A percentile compares a stretch with the other conserved stretches of the same genome.
Evolutionary conservation across 1,140 invertebrate genomes (phyloP).

Genomic region (Neuroterus valhalla): DNA sequence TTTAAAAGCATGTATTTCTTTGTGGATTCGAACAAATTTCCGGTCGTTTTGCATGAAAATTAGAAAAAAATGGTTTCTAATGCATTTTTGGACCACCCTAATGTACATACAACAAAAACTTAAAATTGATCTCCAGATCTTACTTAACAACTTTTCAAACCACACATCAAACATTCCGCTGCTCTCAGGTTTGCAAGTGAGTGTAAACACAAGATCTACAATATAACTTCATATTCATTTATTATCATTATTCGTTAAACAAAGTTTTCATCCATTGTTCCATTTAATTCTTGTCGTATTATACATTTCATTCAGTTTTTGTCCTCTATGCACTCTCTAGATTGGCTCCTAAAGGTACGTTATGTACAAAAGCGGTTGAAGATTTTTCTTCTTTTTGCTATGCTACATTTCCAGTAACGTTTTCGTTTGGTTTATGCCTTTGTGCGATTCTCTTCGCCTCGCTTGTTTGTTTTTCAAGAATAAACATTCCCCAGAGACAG

Average conservation of each 20-base stretch:
- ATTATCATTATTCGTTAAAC: conserved; percentile 66
- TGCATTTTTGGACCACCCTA: too few species aligned
- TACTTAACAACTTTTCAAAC: too few species aligned
- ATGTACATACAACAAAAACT: too few species aligned
- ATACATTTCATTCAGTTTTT: conserved; percentile 59
- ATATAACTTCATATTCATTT: conserved; percentile 71
- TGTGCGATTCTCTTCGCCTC: conserved; percentile 15
- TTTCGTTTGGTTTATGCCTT: conserved; percentile 28
- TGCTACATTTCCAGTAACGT: conserved; percentile 53
- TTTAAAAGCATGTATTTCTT: too few species aligned
- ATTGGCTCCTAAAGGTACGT: conserved; percentile 50
- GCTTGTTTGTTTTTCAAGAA: conserved; percentile 31
- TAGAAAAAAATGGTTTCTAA: too few species aligned
- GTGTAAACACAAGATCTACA: conserved; percentile 47
- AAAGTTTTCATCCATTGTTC: conserved; percentile 60
- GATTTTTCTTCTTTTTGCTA: conserved; percentile 58
- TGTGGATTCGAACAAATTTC: too few species aligned
- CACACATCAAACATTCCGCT: too few species aligned
- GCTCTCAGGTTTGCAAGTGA: background rate
- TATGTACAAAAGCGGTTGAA: conserved; percentile 60
- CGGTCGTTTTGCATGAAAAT: too few species aligned
- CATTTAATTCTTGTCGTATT: conserved; percentile 52
- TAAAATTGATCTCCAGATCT: too few species aligned
- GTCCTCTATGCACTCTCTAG: conserved; percentile 62
- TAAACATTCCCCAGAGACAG: conserved; percentile 23